phyloP scores from a whole-genome alignment of 1,140 invertebrate genomes.

The Habropoda laboriosa region DNA sequence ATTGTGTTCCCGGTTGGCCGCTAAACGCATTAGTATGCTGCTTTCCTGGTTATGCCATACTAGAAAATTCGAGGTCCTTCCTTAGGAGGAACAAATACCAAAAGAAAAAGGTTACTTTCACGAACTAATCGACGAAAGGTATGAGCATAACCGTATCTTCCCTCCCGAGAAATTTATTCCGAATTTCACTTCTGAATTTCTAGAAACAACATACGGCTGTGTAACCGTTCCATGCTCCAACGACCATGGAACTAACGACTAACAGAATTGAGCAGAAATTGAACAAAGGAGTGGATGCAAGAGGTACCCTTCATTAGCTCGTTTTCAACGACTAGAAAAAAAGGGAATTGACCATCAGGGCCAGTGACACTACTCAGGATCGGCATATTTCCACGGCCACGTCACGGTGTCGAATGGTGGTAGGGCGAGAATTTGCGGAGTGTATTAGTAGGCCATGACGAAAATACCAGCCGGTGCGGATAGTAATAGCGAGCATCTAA shows the following conservation, averaged over 20 bases:
- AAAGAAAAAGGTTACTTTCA: not conserved
- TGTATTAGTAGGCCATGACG: conserved; percentile 70
- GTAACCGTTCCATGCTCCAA: too few species aligned
- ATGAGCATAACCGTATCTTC: not conserved
- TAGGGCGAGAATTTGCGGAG: conserved; percentile 57
- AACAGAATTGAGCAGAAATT: not conserved
- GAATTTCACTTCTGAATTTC: not conserved
- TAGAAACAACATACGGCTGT: not conserved
- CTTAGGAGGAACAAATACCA: not conserved
- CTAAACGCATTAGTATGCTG: conserved; percentile 23
- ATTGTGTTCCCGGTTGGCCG: not conserved
- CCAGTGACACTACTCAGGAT: conserved; percentile 43
- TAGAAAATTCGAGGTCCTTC: conserved; percentile 12
- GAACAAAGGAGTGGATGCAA: not conserved
- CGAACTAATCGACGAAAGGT: not conserved
- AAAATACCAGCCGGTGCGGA: conserved; percentile 65
- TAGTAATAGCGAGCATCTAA: conserved; percentile 58
- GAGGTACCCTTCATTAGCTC: not conserved
- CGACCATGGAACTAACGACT: not conserved
- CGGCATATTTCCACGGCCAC: conserved; percentile 56
- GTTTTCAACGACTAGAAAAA: conserved; percentile 30
- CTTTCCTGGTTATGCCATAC: conserved; percentile 2
- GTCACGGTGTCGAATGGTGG: conserved; percentile 50
- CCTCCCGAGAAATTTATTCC: not conserved
- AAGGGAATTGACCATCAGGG: conserved; percentile 35